Evolutionary conservation across 2,888 invertebrate species (phyloP), one percentile per base, ranked within the genome.

Genomic region (Stenichneumon culpator): DNA sequence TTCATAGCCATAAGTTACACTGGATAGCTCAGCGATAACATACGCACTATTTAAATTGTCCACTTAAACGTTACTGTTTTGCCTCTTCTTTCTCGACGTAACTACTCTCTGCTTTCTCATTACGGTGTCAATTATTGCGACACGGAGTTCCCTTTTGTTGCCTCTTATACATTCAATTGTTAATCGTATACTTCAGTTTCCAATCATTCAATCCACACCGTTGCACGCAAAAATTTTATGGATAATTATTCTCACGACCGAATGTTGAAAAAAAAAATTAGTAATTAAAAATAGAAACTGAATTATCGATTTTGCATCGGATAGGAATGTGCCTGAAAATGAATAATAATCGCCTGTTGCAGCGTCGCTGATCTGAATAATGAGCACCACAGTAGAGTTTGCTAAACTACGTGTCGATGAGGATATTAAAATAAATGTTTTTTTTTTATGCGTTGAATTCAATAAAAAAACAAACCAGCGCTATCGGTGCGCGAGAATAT

Each of bases 1-100:
- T 83, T 84, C 79, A 82, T 86, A 84, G 84, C 79, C 82, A 82
- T 72, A 69, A 79, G 72, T 75, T 80, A 79, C 77, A 50, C 60
- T 44, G 54, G 65, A 50, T 50, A 54, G 63, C 52, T 74, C 74
- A 75, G 60, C 74, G 19, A 70, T 77, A 80, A 81, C 84, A 39
- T 68, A 75, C 77, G 81, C 32, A 74, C 75, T 84, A 79, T 60
- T 82, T 54, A 78, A 54, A 44, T 44, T 50, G 60, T 74, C 57
- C 65, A 68, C 68, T 78, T 57, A 47, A 67, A 65, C 74, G 39
- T 67, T 52, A 67, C 44, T 28, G 39, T 65, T 67, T 77, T 47
- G 67, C 70, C 60, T 82, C 82, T 36, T 68, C 69, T 68, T 79
- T 73, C 52, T 77, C 68, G 44, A 67, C 44, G 63, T 67, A 77